Conservation (phyloP, 2,797 vertebrate genomes). For the Lepus oiostolus region DNA sequence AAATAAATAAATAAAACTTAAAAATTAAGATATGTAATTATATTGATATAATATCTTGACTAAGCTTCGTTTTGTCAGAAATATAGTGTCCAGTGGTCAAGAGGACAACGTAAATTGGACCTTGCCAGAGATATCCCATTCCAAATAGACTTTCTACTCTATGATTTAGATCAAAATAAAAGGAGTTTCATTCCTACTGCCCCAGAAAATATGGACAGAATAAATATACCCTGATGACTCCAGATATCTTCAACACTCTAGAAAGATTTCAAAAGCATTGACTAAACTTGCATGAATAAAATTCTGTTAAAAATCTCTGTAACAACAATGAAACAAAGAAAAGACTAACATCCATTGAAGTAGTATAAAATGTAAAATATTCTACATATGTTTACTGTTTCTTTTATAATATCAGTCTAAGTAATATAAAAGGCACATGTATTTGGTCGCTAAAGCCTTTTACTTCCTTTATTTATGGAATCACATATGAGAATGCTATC, state of each 20-base stretch:
- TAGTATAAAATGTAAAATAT: conserved; percentile 20
- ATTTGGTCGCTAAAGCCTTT: conserved; percentile 24
- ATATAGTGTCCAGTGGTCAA: not conserved
- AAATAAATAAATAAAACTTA: no score
- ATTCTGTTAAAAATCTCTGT: conserved; percentile 5
- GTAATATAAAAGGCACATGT: not conserved
- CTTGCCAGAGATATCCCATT: not conserved
- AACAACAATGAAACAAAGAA: conserved; percentile 16
- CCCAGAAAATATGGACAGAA: not conserved
- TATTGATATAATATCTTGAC: not conserved
- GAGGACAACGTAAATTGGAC: conserved; percentile 6
- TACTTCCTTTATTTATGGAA: conserved; percentile 38
- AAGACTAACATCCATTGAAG: conserved; percentile 9
- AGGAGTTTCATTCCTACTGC: not conserved
- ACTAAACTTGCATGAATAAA: not conserved
- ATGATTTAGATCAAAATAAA: not conserved
- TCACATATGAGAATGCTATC: conserved; percentile 17
- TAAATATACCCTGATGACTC: not conserved
- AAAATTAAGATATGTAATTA: conserved; percentile 7
- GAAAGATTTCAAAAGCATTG: not conserved
- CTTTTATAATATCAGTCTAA: not conserved
- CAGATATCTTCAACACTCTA: not conserved
- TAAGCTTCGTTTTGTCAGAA: conserved; percentile 46
- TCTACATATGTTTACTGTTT: not conserved
- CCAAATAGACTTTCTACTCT: not conserved